phyloP scores from a whole-genome alignment of 2,797 vertebrate species.

The Macropus fuliginosus region DNA sequence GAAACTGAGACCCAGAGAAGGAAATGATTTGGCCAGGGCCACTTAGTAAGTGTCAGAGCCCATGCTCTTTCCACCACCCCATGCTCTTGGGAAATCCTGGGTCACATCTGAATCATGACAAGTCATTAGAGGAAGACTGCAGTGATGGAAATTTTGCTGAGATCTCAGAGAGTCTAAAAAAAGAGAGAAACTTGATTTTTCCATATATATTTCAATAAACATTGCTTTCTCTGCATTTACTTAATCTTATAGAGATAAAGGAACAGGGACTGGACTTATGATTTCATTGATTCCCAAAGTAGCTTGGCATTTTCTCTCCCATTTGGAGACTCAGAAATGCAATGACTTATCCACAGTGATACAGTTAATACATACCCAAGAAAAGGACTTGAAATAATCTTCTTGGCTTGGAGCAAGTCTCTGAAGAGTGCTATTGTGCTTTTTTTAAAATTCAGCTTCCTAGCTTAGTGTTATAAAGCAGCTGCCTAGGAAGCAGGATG shows the following conservation, averaged over 20 bases:
- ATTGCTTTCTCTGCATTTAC: conserved; percentile 50
- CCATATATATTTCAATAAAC: conserved; percentile 64
- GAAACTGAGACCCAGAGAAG: neutral
- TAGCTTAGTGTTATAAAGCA: neutral
- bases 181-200: conserved; percentile 62
- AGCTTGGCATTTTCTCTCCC: neutral
- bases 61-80: neutral
- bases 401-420: neutral
- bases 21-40: neutral
- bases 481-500: neutral
- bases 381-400: neutral
- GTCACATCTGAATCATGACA: neutral
- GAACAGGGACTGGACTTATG: neutral
- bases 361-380: neutral
- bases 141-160: neutral
- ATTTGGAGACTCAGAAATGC: neutral
- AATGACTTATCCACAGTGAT: neutral
- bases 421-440: neutral
- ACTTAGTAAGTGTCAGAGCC: neutral
- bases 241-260: conserved; percentile 59
- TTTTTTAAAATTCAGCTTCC: neutral
- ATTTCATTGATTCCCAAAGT: neutral
- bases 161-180: conserved; percentile 57
- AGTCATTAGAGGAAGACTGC: neutral
- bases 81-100: neutral